A percentile compares a stretch with the other conserved stretches of the same genome.
Conservation (phyloP, 1,140 invertebrate species). For the Zophobas atratus region DNA sequence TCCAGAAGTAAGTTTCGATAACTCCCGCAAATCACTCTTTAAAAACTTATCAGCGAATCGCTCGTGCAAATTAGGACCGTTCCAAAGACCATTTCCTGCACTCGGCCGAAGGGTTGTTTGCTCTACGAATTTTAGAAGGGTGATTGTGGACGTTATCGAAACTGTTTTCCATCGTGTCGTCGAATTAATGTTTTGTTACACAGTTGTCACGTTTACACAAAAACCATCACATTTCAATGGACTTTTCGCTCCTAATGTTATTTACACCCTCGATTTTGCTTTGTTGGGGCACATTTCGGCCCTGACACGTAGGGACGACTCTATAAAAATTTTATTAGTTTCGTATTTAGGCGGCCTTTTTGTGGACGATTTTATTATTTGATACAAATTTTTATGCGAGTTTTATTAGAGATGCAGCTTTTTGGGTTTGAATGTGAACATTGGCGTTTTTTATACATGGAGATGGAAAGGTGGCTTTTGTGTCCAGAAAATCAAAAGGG, state of each 20-base stretch:
- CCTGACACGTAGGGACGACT: slow-evolving; percentile 43
- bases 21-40: neutral
- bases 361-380: slow-evolving; percentile 41
- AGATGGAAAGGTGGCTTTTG: too few species aligned
- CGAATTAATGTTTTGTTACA: slow-evolving; percentile 40
- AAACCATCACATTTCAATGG: slow-evolving; percentile 30
- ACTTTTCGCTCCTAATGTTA: slow-evolving; percentile 27
- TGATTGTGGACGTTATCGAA: neutral
- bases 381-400: slow-evolving; percentile 44
- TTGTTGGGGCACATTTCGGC: slow-evolving; percentile 7
- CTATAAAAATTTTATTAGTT: slow-evolving; percentile 43
- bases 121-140: neutral
- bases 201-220: slow-evolving; percentile 42
- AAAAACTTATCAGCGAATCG: neutral
- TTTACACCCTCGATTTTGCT: slow-evolving; percentile 41
- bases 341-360: slow-evolving; percentile 40
- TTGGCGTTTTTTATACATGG: too few species aligned
- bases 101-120: neutral
- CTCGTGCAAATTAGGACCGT: too few species aligned
- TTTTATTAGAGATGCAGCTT: slow-evolving; percentile 26
- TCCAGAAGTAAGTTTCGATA: slow-evolving; percentile 26
- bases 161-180: slow-evolving; percentile 14
- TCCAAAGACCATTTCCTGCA: too few species aligned
- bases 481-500: too few species aligned
- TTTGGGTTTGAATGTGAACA: neutral